Conservation (phyloP, 2,113 vertebrate species). For the Tyrannus savana region DNA sequence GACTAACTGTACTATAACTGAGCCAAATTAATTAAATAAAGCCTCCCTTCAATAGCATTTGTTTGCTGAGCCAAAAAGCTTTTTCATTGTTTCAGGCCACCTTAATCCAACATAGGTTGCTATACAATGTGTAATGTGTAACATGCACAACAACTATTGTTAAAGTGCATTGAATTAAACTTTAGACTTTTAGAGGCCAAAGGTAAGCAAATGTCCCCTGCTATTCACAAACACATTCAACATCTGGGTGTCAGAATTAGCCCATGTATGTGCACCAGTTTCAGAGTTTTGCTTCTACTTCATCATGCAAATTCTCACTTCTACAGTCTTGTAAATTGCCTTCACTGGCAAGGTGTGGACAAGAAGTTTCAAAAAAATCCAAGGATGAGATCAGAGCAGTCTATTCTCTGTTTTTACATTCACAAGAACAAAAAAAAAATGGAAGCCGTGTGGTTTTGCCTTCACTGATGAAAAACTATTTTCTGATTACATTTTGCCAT, state of each 20-base stretch:
- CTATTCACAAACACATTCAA: not conserved
- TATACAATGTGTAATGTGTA: not conserved
- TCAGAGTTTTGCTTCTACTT: not conserved
- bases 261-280: not conserved
- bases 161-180: not conserved
- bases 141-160: not conserved
- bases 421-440: not conserved
- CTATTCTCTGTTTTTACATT: not conserved
- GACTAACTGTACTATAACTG: not conserved
- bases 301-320: not conserved
- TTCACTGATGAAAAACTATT: not conserved
- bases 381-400: not conserved
- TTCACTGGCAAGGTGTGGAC: not conserved
- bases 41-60: not conserved
- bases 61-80: not conserved
- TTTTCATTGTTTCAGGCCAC: not conserved
- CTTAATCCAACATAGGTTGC: not conserved
- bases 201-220: not conserved
- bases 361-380: not conserved
- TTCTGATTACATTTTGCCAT: not conserved
- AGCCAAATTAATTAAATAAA: constrained; percentile 7
- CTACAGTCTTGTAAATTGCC: not conserved
- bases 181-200: not conserved
- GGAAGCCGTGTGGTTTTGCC: not conserved
- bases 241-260: not conserved